phyloP scores from a whole-genome alignment of 2,113 vertebrate genomes.

The Gnathonemus echidnorhynchus region DNA sequence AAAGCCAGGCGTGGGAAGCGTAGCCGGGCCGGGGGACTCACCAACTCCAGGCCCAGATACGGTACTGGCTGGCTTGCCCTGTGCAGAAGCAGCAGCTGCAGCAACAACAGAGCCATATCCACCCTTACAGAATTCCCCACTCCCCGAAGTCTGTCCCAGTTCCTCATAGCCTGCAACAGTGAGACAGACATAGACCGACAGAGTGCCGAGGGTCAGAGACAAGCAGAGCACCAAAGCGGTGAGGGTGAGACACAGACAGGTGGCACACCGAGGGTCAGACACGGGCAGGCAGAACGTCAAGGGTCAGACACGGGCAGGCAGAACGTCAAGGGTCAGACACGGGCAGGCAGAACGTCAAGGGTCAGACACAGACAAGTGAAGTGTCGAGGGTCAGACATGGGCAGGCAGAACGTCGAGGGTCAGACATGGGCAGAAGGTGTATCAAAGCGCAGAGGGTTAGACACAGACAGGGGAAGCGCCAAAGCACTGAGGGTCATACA shows the following conservation, averaged over 20 bases:
- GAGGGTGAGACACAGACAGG: neutral
- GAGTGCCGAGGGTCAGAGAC: neutral
- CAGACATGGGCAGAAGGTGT: too few relatives aligned
- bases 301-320: neutral
- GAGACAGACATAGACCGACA: slow-evolving; percentile 69
- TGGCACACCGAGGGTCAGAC: neutral
- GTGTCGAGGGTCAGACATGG: neutral
- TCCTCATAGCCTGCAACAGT: slow-evolving; percentile 78
- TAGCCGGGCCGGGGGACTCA: slow-evolving; percentile 50
- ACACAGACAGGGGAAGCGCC: too few relatives aligned
- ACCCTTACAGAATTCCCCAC: slow-evolving; percentile 79
- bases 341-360: too few relatives aligned
- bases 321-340: slow-evolving; percentile 48
- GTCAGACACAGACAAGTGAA: too few relatives aligned
- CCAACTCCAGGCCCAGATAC: slow-evolving; percentile 71
- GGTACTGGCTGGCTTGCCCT: slow-evolving; percentile 70
- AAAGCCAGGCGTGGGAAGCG: neutral
- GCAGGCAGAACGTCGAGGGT: slow-evolving; percentile 32
- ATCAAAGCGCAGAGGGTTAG: too few relatives aligned
- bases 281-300: neutral
- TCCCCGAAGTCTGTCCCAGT: slow-evolving; percentile 73
- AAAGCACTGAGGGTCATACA: too few relatives aligned
- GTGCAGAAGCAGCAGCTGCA: slow-evolving; percentile 58
- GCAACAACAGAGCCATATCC: slow-evolving; percentile 69
- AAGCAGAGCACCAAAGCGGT: neutral